Conservation (phyloP, 2,113 vertebrate species). For the Malurus cyaneus region DNA sequence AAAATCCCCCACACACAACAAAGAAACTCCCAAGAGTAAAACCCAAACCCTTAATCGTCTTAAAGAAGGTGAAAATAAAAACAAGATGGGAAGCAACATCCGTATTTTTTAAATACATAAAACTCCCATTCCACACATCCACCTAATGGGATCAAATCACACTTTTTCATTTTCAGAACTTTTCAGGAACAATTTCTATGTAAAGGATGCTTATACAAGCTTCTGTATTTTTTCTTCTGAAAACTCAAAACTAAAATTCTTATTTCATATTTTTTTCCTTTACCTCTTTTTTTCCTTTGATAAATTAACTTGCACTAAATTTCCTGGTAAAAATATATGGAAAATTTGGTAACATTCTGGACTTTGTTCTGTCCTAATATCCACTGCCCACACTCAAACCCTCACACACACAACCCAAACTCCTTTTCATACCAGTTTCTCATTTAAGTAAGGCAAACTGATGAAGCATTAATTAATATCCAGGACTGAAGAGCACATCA, state of each 20-base stretch:
- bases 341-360: not conserved
- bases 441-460: not conserved
- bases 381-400: not conserved
- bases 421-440: not conserved
- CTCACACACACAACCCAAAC: not conserved
- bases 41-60: not conserved
- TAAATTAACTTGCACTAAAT: not conserved
- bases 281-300: not conserved
- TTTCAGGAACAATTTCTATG: not conserved
- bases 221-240: not conserved
- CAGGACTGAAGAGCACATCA: not conserved
- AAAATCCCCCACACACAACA: not conserved
- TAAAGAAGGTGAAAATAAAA: not conserved
- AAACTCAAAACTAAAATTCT: not conserved
- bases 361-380: not conserved
- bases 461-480: not conserved
- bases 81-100: not conserved
- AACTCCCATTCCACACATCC: not conserved
- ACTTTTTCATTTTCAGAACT: not conserved
- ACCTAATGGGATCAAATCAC: not conserved
- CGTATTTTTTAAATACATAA: not conserved
- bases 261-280: not conserved
- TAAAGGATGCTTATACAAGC: not conserved
- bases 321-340: not conserved
- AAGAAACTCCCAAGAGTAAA: not conserved